Percentiles rank a stretch among this genome's conserved stretches.
phyloP scores from a whole-genome alignment of 2,797 vertebrate genomes.

The Rhadinocentrus ornatus region DNA sequence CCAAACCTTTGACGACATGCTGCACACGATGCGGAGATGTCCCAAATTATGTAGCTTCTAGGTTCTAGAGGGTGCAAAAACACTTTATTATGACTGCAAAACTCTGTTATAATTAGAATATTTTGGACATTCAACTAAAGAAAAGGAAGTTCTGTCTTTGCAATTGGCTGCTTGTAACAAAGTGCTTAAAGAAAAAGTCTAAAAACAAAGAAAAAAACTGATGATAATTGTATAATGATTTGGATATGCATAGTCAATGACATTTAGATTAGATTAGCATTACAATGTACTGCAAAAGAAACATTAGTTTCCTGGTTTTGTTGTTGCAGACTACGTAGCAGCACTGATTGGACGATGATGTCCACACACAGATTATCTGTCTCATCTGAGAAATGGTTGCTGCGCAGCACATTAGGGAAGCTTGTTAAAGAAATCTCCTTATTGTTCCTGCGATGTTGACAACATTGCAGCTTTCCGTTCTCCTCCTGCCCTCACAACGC shows the following conservation, averaged over 20 bases:
- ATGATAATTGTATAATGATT: not conserved
- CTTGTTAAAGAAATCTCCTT: not conserved
- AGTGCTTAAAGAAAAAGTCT: not conserved
- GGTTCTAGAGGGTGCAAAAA: not conserved
- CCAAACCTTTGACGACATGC: no score
- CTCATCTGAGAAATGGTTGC: conserved; percentile 1
- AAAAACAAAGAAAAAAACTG: no score
- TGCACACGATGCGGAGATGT: no score
- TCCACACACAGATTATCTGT: not conserved
- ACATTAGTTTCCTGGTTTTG: not conserved
- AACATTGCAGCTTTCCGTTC: conserved; percentile 5
- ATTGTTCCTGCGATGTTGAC: conserved; percentile 21
- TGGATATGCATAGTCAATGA: not conserved
- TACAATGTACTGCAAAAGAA: not conserved
- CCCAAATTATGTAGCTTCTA: no score
- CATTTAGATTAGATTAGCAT: not conserved
- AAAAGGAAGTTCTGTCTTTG: not conserved
- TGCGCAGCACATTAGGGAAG: not conserved
- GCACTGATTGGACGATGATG: not conserved
- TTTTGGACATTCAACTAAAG: no score
- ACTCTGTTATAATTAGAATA: not conserved
- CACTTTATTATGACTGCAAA: not conserved
- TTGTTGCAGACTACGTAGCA: not conserved
- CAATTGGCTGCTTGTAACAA: not conserved
- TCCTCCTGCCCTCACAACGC: conserved; percentile 7